Evolutionary conservation across 2,888 invertebrate genomes (phyloP).

Genomic region (Micoletzkya japonica): DNA sequence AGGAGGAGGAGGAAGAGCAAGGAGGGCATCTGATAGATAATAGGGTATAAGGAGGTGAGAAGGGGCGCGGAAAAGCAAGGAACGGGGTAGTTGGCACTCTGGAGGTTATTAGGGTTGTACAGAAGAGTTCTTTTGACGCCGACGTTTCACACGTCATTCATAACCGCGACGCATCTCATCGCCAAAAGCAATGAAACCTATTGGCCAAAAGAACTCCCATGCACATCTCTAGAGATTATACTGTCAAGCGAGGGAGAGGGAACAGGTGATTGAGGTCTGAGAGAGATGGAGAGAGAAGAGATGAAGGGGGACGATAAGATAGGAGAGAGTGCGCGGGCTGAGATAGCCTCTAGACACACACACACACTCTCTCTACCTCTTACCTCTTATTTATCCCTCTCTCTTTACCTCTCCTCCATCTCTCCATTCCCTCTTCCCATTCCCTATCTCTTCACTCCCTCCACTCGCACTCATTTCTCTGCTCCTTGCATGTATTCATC

Average conservation of each 20-base stretch:
- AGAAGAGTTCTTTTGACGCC: too few relatives aligned
- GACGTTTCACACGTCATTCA: too few relatives aligned
- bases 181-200: too few relatives aligned
- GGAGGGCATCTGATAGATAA: neutral
- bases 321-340: neutral
- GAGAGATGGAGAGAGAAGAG: conserved; percentile 7
- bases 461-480: neutral
- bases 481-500: neutral
- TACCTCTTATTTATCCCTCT: conserved; percentile 13
- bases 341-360: neutral
- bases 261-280: conserved; percentile 19
- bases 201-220: too few relatives aligned
- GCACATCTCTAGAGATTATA: too few relatives aligned
- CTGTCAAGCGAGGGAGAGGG: conserved; percentile 3
- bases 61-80: neutral
- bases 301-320: neutral
- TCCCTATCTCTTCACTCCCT: neutral
- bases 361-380: neutral
- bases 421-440: conserved; percentile 2
- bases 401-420: neutral
- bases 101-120: too few relatives aligned
- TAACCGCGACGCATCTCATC: too few relatives aligned
- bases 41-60: too few relatives aligned
- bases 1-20: conserved; percentile 1
- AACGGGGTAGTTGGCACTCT: too few relatives aligned